Conservation (phyloP, 2,888 invertebrate species). For the Melitaea athalia region DNA sequence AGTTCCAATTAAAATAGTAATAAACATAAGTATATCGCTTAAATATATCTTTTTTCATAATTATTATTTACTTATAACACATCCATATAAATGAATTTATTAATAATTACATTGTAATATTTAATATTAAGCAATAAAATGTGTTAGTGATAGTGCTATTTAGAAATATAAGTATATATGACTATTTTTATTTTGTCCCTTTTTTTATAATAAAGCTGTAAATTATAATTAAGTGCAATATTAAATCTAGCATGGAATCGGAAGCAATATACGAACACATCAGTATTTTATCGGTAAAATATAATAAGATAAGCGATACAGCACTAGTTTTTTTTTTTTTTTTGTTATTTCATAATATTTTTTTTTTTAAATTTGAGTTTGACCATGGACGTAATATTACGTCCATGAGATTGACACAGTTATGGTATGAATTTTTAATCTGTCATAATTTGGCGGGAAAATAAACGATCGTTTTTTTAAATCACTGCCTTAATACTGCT, state of each 20-base stretch:
- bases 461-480: background rate
- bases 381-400: no score
- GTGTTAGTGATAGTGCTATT: slow-evolving; percentile 72
- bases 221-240: slow-evolving; percentile 65
- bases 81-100: slow-evolving; percentile 76
- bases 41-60: slow-evolving; percentile 10
- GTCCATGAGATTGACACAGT: no score
- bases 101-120: slow-evolving; percentile 61
- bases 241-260: slow-evolving; percentile 63
- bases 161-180: slow-evolving; percentile 36
- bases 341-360: no score
- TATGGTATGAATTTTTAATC: slow-evolving; percentile 1
- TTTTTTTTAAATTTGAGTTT: no score
- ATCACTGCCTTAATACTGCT: background rate
- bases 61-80: slow-evolving; percentile 32
- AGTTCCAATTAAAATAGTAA: slow-evolving; percentile 2
- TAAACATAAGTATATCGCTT: slow-evolving; percentile 2
- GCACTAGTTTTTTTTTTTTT: slow-evolving; percentile 5
- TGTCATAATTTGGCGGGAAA: slow-evolving; percentile 12
- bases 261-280: slow-evolving; percentile 75
- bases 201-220: slow-evolving; percentile 41
- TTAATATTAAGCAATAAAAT: slow-evolving; percentile 70
- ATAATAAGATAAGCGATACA: slow-evolving; percentile 2
- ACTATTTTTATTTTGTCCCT: slow-evolving; percentile 30
- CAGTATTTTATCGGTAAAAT: slow-evolving; percentile 42